Base-by-base conservation (phyloP, 35 echinoderm and acorn worm genomes). In the Strongylocentrotus purpuratus region DNA sequence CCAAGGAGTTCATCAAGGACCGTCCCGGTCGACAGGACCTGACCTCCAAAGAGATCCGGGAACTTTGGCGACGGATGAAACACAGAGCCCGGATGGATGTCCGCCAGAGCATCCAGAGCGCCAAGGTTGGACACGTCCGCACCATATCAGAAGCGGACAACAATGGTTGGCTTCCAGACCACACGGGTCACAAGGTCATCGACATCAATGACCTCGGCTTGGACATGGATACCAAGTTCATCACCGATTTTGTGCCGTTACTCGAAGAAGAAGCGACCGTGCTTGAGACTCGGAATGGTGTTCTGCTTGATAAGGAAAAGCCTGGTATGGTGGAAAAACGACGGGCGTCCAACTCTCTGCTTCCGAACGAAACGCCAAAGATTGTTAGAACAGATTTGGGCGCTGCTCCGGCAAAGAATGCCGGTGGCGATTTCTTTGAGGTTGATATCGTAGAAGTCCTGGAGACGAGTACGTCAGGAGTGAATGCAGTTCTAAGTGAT, bases 41-140 rank as follows among this genome's bases (percentile, higher is more conserved):
- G 31, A 50, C 91, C n/a, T 33, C 48, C 5, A 93, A 93, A 58
- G 91, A 93, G n/a, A 25, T 93, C 18, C 46, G 91, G 22, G 91
- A 93, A 93, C 91, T 93, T 12, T 93, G 91, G 91, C 91, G 91
- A 32, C 15, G 91, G 48, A 58, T 93, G 48, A 93, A 93, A 11
- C 91, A 93, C 91, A 93, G 48, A 31, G 48, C 91, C 2, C 15
- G 48, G 4, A 58, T 93, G 46, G 48, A 47, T 18, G 91, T 93
- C 0, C 87, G 87, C 25, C 33, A 33, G 12, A 45, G 18, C 32
- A 46, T 89, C 5, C 87, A 46, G 20, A 89, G 33, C 12, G 87
- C 87, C 32, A 89, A 89, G 87, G 14, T 89, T 1, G 87, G 33
- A 89, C 32, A 89, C 33, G 33, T 89, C 12, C 18, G 33, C 9